phyloP scores from a whole-genome alignment of 2,113 vertebrate genomes.

The Melanerpes aurifrons region DNA sequence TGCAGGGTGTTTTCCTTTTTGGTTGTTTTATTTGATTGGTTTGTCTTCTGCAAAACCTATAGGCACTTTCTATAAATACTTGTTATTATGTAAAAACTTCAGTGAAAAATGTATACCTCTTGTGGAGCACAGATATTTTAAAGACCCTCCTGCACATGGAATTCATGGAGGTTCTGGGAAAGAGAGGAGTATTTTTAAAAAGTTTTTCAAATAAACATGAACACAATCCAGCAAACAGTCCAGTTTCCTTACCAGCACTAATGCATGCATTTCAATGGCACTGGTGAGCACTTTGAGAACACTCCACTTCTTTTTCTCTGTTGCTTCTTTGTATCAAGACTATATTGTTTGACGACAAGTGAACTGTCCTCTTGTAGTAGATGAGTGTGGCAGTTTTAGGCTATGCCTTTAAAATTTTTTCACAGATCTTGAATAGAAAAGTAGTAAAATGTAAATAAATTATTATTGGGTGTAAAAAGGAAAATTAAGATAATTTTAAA shows the following conservation, averaged over 20 bases:
- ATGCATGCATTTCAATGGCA: not conserved
- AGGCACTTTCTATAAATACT: not conserved
- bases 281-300: not conserved
- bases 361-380: not conserved
- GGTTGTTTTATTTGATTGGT: not conserved
- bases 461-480: too few relatives aligned
- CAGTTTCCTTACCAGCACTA: not conserved
- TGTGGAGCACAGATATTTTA: not conserved
- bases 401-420: too few relatives aligned
- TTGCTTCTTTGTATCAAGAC: not conserved
- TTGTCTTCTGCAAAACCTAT: not conserved
- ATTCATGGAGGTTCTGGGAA: not conserved
- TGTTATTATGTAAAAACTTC: not conserved
- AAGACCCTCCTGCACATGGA: not conserved
- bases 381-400: not conserved
- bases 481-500: too few relatives aligned
- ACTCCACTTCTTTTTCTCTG: not conserved
- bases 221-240: accelerated
- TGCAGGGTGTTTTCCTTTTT: not conserved
- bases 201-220: not conserved
- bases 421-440: too few relatives aligned
- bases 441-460: too few relatives aligned
- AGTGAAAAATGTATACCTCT: not conserved
- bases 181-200: not conserved
- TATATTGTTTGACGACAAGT: not conserved